Base-by-base conservation (phyloP, 2,888 invertebrate species). In the Dolomedes plantarius region DNA sequence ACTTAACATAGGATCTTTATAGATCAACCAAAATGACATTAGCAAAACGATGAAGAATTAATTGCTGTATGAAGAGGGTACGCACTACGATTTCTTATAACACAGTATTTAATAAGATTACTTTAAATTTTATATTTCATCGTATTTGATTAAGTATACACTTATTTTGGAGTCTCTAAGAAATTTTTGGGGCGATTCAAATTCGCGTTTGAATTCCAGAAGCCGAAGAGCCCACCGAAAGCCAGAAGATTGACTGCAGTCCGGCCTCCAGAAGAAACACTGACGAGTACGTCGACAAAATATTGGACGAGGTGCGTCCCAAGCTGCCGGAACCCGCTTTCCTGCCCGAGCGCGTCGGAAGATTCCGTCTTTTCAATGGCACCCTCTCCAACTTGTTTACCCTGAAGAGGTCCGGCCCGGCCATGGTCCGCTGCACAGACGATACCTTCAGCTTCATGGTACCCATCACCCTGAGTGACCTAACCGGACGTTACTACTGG, bases 301-400 rank as follows among this genome's bases (percentile, higher is more conserved):
- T 86, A 16, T 56, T 86, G 1, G 41, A 36, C 1, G 86, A 86
- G 46, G 72, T 71, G 13, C 32, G 80, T 1, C 86, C 86, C 1
- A 86, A 86, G 31, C 46, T 86, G 6, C 80, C 86, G 0, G 71
- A 86, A 19, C 80, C 76, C 9, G 75, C 69, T 0, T 69, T 67
- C 50, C 71, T 86, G 0, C 86, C 86, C 9, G 80, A 80, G 13
- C 19, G 86, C 9, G n/a, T 65, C 3, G 86, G 86, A 7, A 56
- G 82, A 67, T 64, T 86, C 65, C 36, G 36, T 0, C 80, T 86
- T 1, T 79, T 80, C 75, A 86, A 86, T 36, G 86, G 86, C 13
- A 80, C 86, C 5, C 23, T 86, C 36, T 27, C 29, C 7, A 78
- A 78, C 28, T 73, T 86, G 9, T 50, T 19, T 5, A 69, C 32